Evolutionary conservation across 2,888 invertebrate genomes (phyloP).

Genomic region (Sisyra nigra): DNA sequence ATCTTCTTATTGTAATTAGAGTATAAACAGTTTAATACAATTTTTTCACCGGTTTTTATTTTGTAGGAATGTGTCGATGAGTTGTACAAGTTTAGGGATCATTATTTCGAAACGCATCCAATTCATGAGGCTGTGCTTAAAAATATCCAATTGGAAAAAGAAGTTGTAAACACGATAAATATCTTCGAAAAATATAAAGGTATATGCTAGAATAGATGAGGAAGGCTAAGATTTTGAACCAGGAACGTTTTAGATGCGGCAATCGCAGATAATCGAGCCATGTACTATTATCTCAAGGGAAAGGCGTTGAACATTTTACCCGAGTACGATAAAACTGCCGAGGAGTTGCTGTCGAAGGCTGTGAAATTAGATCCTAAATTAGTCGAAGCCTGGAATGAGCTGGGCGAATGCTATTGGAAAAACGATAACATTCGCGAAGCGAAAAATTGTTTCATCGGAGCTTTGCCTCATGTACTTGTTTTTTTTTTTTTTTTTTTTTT

Average conservation of each 20-base stretch:
- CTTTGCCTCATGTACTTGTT: slow-evolving; percentile 45
- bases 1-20: too few relatives aligned
- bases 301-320: slow-evolving; percentile 55
- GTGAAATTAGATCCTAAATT: slow-evolving; percentile 70
- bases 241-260: slow-evolving; percentile 19
- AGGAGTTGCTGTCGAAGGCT: slow-evolving; percentile 61
- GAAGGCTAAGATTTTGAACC: neutral
- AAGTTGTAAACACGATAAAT: slow-evolving; percentile 40
- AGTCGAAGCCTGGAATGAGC: slow-evolving; percentile 74
- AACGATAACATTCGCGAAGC: slow-evolving; percentile 65
- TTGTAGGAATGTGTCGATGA: slow-evolving; percentile 48
- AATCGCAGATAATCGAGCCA: slow-evolving; percentile 31
- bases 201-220: slow-evolving; percentile 16
- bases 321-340: slow-evolving; percentile 49
- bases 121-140: slow-evolving; percentile 52
- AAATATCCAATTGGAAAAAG: slow-evolving; percentile 41
- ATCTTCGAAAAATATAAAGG: slow-evolving; percentile 52
- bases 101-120: slow-evolving; percentile 60
- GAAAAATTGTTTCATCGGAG: slow-evolving; percentile 67
- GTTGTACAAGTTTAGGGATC: slow-evolving; percentile 53
- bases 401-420: slow-evolving; percentile 83
- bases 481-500: too few relatives aligned
- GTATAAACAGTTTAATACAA: too few relatives aligned
- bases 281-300: slow-evolving; percentile 56
- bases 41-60: too few relatives aligned